Conservation (phyloP, 2,888 invertebrate species). For the Pristionchus maxplancki region DNA sequence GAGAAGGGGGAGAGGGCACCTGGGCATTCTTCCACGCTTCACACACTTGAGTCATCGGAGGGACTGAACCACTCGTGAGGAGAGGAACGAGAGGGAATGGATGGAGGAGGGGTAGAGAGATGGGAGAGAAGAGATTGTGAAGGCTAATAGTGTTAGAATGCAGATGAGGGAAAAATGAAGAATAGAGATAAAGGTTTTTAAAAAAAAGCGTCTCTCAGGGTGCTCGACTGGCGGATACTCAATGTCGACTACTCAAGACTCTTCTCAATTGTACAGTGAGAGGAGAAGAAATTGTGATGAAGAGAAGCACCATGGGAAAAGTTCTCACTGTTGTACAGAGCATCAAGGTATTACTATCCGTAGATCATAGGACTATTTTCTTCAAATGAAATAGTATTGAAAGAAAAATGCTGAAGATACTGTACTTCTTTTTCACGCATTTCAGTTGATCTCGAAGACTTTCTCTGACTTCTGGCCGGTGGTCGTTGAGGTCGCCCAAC, state of each 20-base stretch:
- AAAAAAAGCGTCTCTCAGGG: conserved; percentile 80
- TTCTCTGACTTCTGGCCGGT: conserved; percentile 46
- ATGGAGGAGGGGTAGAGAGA: not conserved
- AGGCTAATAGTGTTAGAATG: not conserved
- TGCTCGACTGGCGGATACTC: conserved; percentile 84
- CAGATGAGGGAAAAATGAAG: not conserved
- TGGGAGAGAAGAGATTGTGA: not conserved
- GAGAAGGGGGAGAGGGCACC: not conserved
- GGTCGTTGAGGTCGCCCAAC: conserved; percentile 32
- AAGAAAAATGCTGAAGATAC: no score
- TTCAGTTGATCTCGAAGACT: conserved; percentile 28
- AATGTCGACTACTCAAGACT: conserved; percentile 82
- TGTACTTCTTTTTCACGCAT: not conserved
- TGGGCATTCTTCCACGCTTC: not conserved
- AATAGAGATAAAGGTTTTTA: not conserved
- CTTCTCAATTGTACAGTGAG: conserved; percentile 81
- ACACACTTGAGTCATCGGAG: conserved; percentile 12
- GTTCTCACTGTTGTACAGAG: conserved; percentile 89
- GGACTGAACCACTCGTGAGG: not conserved
- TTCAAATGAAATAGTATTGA: not conserved
- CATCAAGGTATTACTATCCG: conserved; percentile 81
- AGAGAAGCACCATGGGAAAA: conserved; percentile 85
- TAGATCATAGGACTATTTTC: no score
- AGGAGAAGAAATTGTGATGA: conserved; percentile 86
- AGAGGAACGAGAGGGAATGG: not conserved